Evolutionary conservation across 2,888 invertebrate species (phyloP).

Genomic region (Xanthia togata): DNA sequence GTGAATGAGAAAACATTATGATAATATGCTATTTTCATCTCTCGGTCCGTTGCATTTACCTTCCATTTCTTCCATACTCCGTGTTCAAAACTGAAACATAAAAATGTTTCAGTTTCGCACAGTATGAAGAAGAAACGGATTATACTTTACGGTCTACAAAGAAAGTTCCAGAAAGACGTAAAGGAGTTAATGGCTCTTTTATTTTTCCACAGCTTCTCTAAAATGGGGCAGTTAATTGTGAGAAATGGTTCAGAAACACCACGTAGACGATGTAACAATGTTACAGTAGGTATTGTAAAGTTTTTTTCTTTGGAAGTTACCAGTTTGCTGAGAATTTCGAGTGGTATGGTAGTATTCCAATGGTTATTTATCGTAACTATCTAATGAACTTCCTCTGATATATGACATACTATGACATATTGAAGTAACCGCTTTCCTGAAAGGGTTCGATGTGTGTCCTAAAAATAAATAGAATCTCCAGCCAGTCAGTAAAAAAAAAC

Average conservation of each 20-base stretch:
- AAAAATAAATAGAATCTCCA: not conserved
- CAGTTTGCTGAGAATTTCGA: not conserved
- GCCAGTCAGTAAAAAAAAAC: not conserved
- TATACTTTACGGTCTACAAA: conserved; percentile 43
- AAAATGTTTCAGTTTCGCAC: conserved; percentile 41
- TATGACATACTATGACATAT: not conserved
- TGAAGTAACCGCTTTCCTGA: not conserved
- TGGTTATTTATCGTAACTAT: not conserved
- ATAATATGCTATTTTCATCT: not conserved
- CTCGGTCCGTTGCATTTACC: not conserved
- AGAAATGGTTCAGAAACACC: conserved; percentile 29
- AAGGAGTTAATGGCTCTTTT: conserved; percentile 48
- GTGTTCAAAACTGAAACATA: conserved; percentile 37
- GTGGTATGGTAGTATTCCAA: not conserved
- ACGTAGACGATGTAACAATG: conserved; percentile 6
- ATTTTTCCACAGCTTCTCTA: conserved; percentile 41
- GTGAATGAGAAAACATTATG: not conserved
- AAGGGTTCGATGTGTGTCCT: not conserved
- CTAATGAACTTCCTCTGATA: not conserved
- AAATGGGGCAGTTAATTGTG: conserved; percentile 47
- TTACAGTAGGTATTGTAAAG: not conserved
- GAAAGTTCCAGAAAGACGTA: conserved; percentile 42
- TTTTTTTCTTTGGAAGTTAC: not conserved
- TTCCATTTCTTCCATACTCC: conserved; percentile 28
- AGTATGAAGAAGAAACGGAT: conserved; percentile 47